phyloP scores from a whole-genome alignment of 2,888 invertebrate genomes.

The Nephrotoma guestfalica region DNA sequence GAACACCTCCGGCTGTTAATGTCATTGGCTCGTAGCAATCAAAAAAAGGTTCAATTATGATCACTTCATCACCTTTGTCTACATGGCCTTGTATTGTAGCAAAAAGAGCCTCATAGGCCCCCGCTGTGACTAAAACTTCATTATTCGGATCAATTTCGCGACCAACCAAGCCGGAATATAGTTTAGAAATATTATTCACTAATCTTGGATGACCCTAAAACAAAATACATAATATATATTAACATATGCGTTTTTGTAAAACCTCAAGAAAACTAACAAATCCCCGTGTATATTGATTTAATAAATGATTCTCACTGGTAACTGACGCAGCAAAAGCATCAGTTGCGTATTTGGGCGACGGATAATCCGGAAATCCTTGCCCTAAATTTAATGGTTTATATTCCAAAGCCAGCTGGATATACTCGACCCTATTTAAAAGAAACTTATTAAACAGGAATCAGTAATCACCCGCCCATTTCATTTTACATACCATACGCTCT shows the following conservation, averaged over 20 bases:
- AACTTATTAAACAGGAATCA: neutral
- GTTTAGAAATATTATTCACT: slow-evolving; percentile 64
- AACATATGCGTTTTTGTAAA: neutral
- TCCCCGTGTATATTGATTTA: slow-evolving; percentile 89
- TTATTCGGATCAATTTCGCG: slow-evolving; percentile 66
- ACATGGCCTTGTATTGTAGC: slow-evolving; percentile 73
- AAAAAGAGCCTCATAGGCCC: slow-evolving; percentile 92
- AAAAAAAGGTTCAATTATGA: slow-evolving; percentile 96
- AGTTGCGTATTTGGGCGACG: slow-evolving; percentile 68
- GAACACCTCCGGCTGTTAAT: slow-evolving; percentile 67
- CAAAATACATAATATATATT: neutral
- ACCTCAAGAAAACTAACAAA: slow-evolving; percentile 31
- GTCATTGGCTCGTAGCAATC: slow-evolving; percentile 98
- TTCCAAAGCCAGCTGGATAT: slow-evolving; percentile 65
- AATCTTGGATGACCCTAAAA: slow-evolving; percentile 79
- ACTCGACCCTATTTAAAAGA: slow-evolving; percentile 71
- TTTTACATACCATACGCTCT: slow-evolving; percentile 26
- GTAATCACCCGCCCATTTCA: neutral
- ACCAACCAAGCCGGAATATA: slow-evolving; percentile 68
- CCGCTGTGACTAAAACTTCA: slow-evolving; percentile 78
- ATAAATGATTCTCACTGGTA: slow-evolving; percentile 49
- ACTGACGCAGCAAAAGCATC: slow-evolving; percentile 57
- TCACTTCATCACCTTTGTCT: slow-evolving; percentile 77
- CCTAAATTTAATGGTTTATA: slow-evolving; percentile 86
- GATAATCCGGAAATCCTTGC: slow-evolving; percentile 91